These are phyloP conservation scores for Palloptera scutellata DNA, from an alignment of 2,888 invertebrate species.

Conservation along the genomic window DNA sequence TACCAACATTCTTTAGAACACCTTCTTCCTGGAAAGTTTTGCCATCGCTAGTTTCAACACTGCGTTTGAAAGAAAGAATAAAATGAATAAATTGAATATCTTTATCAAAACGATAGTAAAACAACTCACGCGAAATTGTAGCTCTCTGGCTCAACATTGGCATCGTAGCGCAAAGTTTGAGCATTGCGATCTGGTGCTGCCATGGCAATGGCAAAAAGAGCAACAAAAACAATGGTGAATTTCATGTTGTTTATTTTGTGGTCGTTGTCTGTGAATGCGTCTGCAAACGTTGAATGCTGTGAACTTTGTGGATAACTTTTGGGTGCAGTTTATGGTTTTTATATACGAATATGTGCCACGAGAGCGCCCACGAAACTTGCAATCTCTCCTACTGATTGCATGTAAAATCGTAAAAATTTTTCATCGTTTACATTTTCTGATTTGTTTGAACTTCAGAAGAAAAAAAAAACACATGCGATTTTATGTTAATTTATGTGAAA, in stretches of 20 bases:
- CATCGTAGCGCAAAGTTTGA: constrained; percentile 24
- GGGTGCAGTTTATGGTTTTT: neutral
- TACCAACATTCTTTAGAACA: constrained; percentile 28
- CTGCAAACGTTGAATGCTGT: neutral
- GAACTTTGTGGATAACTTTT: neutral
- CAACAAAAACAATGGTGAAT: constrained; percentile 45
- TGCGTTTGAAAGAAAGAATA: constrained; percentile 23
- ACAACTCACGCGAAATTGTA: constrained; percentile 69
- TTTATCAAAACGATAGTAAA: neutral
- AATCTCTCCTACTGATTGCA: too few species aligned
- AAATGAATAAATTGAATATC: neutral
- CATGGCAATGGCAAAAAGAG: constrained; percentile 56
- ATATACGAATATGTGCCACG: neutral
- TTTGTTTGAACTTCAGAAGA: neutral
- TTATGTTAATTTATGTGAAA: neutral
- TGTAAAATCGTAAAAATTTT: neutral
- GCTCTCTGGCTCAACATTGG: constrained; percentile 58
- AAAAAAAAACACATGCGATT: neutral
- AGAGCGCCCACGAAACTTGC: too few species aligned
- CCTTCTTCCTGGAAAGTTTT: constrained; percentile 35
- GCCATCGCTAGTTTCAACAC: constrained; percentile 50
- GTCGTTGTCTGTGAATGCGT: neutral
- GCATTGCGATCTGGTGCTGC: constrained; percentile 34
- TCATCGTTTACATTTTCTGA: neutral
- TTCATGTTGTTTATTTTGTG: constrained; percentile 34